phyloP scores from a whole-genome alignment of 2,113 vertebrate species.

The Sigmodon hispidus region DNA sequence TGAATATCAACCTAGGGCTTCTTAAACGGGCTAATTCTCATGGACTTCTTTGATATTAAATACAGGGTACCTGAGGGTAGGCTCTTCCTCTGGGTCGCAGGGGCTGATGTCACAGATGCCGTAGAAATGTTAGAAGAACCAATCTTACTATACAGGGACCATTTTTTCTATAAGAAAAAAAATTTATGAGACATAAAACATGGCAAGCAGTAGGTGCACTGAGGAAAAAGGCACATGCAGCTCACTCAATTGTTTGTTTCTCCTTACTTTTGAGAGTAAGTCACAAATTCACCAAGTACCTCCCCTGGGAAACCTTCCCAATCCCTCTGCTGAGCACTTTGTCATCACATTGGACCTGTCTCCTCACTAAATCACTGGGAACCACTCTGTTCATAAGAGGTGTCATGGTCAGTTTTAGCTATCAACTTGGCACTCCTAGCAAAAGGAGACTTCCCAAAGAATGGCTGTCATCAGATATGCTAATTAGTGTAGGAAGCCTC shows the following conservation, averaged over 20 bases:
- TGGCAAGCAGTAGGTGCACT: not conserved
- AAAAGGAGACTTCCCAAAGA: not conserved
- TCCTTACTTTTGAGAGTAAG: not conserved
- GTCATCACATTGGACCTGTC: not conserved
- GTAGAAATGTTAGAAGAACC: conserved; percentile 47
- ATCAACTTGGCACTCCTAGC: not conserved
- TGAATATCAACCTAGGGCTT: not conserved
- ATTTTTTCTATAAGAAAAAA: conserved; percentile 67
- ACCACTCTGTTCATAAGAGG: not conserved
- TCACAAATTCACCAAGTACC: not conserved
- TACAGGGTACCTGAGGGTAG: conserved; percentile 27
- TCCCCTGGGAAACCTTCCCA: conserved; percentile 29
- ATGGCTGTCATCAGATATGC: not conserved
- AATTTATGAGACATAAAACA: conserved; percentile 54
- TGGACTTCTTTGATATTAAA: conserved; percentile 40
- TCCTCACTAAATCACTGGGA: not conserved
- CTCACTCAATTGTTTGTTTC: conserved; percentile 8
- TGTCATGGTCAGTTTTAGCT: not conserved
- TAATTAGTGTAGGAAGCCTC: not conserved
- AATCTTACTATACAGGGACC: conserved; percentile 40
- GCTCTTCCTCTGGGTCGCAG: conserved; percentile 23
- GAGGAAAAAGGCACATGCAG: not conserved
- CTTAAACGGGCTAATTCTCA: not conserved
- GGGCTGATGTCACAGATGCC: conserved; percentile 13
- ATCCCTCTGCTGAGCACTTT: not conserved